Conservation (phyloP, 2,113 vertebrate genomes). For the Alexandromys fortis region DNA sequence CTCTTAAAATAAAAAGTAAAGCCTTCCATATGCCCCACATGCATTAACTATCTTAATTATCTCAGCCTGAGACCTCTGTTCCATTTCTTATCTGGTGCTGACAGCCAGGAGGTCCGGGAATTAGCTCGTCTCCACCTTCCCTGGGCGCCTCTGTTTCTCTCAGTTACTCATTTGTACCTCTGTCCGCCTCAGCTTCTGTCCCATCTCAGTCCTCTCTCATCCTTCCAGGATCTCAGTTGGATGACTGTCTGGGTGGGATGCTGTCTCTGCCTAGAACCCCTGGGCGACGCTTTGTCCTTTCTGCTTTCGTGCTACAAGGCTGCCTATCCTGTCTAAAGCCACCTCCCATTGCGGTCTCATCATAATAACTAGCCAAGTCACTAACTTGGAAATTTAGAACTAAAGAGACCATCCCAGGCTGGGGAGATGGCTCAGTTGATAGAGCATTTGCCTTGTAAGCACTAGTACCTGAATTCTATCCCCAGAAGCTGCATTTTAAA, state of each 20-base stretch:
- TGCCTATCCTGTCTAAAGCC: accelerated
- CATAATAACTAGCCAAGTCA: neutral
- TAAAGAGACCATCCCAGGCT: neutral
- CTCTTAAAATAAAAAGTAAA: slow-evolving; percentile 7
- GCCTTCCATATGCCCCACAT: neutral
- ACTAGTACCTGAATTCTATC: neutral
- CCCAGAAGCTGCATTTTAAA: neutral
- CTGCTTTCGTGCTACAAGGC: accelerated
- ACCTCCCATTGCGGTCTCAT: neutral
- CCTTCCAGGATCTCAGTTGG: neutral
- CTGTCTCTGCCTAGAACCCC: neutral
- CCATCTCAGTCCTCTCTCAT: neutral
- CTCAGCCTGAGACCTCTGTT: neutral
- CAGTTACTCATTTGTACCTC: neutral
- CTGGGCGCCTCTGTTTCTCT: neutral
- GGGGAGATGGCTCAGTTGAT: neutral
- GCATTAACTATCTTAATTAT: neutral
- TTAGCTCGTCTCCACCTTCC: neutral
- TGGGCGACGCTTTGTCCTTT: neutral
- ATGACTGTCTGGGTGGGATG: neutral
- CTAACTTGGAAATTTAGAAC: neutral
- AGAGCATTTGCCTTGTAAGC: neutral
- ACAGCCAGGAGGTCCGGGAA: neutral
- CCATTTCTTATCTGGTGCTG: neutral
- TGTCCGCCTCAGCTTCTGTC: neutral